Evolutionary conservation across 2,113 vertebrate species (phyloP).

Genomic region (Ailurus styani): DNA sequence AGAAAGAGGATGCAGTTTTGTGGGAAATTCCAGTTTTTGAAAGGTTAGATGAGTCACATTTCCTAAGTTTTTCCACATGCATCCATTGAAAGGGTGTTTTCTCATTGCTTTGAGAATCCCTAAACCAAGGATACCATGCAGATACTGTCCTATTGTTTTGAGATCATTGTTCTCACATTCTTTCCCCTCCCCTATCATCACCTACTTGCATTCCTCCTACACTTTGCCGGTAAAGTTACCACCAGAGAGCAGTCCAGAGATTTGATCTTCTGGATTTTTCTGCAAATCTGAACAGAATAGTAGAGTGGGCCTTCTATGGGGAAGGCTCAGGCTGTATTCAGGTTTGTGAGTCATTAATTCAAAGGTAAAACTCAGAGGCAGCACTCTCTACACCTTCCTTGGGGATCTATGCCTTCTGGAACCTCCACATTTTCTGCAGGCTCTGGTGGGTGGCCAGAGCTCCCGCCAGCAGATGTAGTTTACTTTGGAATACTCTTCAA

Average conservation of each 20-base stretch:
- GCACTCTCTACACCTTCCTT: background rate
- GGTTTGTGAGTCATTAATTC: background rate
- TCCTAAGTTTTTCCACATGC: background rate
- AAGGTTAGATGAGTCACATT: background rate
- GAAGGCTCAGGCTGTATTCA: background rate
- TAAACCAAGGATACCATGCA: background rate
- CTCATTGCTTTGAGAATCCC: background rate
- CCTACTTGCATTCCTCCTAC: background rate
- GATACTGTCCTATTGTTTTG: background rate
- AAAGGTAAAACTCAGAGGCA: background rate
- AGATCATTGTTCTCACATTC: background rate
- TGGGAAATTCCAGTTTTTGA: background rate
- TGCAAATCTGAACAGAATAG: background rate
- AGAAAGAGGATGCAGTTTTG: background rate
- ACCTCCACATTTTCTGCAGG: background rate
- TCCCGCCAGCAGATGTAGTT: background rate
- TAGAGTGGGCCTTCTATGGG: background rate
- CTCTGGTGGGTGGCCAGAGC: background rate
- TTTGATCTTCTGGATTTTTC: background rate
- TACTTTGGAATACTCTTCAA: constrained; percentile 21
- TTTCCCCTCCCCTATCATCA: background rate
- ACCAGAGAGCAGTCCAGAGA: background rate
- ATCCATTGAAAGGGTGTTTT: background rate
- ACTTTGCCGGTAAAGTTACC: background rate
- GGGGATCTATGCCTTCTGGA: background rate